Evolutionary conservation across 1,140 invertebrate genomes (phyloP).

Genomic region (Choristoneura fumiferana): DNA sequence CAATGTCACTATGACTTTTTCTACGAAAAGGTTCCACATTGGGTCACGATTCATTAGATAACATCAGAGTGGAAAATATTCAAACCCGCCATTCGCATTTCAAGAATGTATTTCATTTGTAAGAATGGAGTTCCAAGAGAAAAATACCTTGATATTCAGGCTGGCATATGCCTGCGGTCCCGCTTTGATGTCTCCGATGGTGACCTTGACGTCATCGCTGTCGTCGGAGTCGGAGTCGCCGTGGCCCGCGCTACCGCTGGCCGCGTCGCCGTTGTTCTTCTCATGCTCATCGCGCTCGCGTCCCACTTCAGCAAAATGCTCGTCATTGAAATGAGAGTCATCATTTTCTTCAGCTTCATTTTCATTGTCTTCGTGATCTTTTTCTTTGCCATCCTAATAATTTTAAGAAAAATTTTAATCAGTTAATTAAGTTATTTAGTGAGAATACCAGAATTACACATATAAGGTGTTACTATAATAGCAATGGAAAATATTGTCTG

Average conservation of each 20-base stretch:
- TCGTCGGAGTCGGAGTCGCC: constrained; percentile 87
- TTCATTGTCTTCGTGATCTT: constrained; percentile 65
- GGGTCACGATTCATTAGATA: too few relatives aligned
- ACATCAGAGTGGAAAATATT: too few relatives aligned
- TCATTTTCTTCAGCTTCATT: constrained; percentile 74
- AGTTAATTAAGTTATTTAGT: too few relatives aligned
- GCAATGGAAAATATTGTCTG: too few relatives aligned
- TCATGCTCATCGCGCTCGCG: constrained; percentile 78
- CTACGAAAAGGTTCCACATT: too few relatives aligned
- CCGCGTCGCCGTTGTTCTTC: constrained; percentile 77
- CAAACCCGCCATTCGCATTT: too few relatives aligned
- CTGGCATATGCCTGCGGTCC: constrained; percentile 82
- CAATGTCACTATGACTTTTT: too few relatives aligned
- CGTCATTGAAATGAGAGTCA: constrained; percentile 71
- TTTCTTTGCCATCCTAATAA: constrained; percentile 56
- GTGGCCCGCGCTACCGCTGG: constrained; percentile 81
- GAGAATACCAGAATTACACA: too few relatives aligned
- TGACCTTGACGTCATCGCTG: constrained; percentile 91
- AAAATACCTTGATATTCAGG: constrained; percentile 82
- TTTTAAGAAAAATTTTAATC: too few relatives aligned
- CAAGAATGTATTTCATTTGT: too few relatives aligned
- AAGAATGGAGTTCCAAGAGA: too few relatives aligned
- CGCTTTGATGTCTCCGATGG: constrained; percentile 90
- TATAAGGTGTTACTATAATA: too few relatives aligned
- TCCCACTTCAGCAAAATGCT: constrained; percentile 75